Conservation (phyloP, 2,797 vertebrate genomes). For the Tenualosa thibaudeaui region DNA sequence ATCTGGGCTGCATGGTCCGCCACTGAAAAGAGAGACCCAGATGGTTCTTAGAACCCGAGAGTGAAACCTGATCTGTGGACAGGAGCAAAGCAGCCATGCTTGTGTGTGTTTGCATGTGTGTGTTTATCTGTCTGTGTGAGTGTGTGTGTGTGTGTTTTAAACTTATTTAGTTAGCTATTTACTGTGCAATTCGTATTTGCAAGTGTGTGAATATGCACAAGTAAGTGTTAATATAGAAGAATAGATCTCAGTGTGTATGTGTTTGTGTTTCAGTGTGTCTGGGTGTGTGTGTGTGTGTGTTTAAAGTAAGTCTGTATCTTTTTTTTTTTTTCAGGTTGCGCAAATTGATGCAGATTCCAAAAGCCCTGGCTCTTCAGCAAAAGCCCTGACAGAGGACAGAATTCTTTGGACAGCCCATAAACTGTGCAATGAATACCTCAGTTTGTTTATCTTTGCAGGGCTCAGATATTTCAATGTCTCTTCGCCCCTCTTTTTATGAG, state of each 20-base stretch:
- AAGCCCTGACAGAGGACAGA: constrained; percentile 71
- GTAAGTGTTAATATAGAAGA: not conserved
- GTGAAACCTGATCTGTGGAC: constrained; percentile 76
- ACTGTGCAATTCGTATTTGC: not conserved
- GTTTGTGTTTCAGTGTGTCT: constrained; percentile 30
- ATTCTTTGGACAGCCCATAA: constrained; percentile 76
- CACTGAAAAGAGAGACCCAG: constrained; percentile 86
- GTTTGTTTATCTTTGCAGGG: constrained; percentile 82
- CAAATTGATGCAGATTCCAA: constrained; percentile 68
- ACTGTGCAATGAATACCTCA: constrained; percentile 77
- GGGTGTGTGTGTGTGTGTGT: constrained; percentile 26
- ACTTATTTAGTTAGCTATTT: not conserved
- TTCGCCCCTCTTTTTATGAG: constrained; percentile 77
- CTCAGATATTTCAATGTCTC: constrained; percentile 79
- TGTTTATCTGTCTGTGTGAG: not conserved
- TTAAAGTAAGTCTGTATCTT: not conserved
- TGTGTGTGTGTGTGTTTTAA: not conserved
- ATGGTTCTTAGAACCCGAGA: constrained; percentile 85
- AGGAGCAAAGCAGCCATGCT: constrained; percentile 60
- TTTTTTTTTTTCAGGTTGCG: constrained; percentile 58
- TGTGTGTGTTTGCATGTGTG: constrained; percentile 48
- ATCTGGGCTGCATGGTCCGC: constrained; percentile 87
- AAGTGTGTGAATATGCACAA: not conserved
- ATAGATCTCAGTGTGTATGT: not conserved
- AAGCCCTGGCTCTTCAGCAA: constrained; percentile 56